A percentile compares a stretch with the other conserved stretches of the same genome.
These are phyloP conservation scores for Recurvirostra avosetta DNA, from an alignment of 2,113 vertebrate species.

Conservation along the genomic window DNA sequence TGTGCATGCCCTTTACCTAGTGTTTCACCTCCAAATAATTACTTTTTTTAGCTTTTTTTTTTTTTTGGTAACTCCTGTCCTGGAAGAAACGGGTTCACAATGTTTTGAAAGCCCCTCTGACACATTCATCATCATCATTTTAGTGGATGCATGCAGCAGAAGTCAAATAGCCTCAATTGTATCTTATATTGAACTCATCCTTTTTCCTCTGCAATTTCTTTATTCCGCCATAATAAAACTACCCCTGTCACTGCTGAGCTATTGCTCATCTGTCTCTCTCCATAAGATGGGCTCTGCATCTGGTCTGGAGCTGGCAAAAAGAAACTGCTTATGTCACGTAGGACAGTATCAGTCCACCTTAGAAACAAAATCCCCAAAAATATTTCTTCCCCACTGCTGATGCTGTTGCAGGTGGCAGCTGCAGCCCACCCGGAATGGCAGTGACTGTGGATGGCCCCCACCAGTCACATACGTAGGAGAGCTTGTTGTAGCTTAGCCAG, in stretches of 20 bases:
- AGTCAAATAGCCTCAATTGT: constrained; percentile 36
- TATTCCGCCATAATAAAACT: not conserved
- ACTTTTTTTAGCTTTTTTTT: not conserved
- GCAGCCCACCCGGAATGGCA: not conserved
- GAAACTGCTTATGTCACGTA: not conserved
- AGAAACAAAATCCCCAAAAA: not conserved
- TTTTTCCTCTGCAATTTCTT: constrained; percentile 14
- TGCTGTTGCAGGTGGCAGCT: not conserved
- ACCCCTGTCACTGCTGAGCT: constrained; percentile 16
- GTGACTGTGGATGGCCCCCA: rapidly evolving
- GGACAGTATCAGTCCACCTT: not conserved
- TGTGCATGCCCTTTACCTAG: not conserved
- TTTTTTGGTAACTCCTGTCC: not conserved
- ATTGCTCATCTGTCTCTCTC: constrained; percentile 22
- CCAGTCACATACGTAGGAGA: rapidly evolving
- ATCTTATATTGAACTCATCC: not conserved
- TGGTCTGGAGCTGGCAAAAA: not conserved
- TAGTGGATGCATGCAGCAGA: not conserved
- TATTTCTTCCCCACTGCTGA: rapidly evolving
- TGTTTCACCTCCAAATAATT: not conserved
- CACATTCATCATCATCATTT: not conserved
- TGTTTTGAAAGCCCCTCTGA: not conserved
- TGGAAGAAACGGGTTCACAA: not conserved
- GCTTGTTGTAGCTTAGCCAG: rapidly evolving
- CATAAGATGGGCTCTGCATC: not conserved